Conservation (phyloP, 2,113 vertebrate genomes). For the Malurus melanocephalus region DNA sequence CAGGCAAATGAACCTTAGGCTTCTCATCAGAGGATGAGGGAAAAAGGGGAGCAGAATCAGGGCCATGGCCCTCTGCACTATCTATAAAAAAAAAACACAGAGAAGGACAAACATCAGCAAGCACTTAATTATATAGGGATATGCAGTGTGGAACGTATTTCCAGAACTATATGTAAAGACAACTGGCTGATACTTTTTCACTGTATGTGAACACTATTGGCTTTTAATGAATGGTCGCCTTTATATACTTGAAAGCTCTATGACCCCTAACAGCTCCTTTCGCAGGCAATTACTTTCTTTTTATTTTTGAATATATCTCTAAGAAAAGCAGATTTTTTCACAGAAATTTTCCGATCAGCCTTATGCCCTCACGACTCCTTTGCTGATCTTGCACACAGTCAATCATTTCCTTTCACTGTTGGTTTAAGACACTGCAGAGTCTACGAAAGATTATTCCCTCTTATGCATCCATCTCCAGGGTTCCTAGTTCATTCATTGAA, state of each 20-base stretch:
- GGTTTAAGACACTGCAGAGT: not conserved
- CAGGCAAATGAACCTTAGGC: not conserved
- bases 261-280: not conserved
- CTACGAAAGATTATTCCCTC: not conserved
- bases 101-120: not conserved
- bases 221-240: not conserved
- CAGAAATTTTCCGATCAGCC: not conserved
- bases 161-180: not conserved
- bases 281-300: not conserved
- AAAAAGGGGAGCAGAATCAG: not conserved
- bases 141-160: not conserved
- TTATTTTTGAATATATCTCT: not conserved
- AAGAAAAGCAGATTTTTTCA: not conserved
- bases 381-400: not conserved
- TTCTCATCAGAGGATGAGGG: fast-evolving
- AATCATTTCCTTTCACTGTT: not conserved
- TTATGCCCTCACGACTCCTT: not conserved
- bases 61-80: not conserved
- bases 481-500: not conserved
- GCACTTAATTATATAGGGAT: not conserved
- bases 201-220: not conserved
- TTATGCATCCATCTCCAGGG: not conserved
- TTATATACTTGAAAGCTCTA: not conserved
- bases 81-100: not conserved
- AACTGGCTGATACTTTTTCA: not conserved